Base-by-base conservation (phyloP, 53 echinoderm and acorn worm genomes). In the Paracentrotus lividus region DNA sequence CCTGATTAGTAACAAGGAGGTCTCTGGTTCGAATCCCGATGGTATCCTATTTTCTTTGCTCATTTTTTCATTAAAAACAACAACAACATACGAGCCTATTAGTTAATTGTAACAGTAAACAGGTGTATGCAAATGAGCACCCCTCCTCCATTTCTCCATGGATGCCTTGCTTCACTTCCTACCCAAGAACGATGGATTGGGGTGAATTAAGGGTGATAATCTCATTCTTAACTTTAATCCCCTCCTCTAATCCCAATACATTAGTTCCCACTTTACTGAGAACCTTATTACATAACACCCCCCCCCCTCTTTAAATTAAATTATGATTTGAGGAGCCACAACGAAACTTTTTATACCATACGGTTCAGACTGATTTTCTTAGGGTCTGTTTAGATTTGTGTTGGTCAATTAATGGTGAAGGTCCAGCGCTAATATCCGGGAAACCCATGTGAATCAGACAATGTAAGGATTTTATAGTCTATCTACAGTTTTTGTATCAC, bases 41-140 rank as follows among this genome's bases (percentile, higher is more conserved):
- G n/a, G n/a, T n/a, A n/a, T n/a, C n/a, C n/a, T n/a, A n/a, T n/a
- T n/a, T n/a, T n/a, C n/a, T n/a, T n/a, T n/a, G n/a, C n/a, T n/a
- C n/a, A n/a, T n/a, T n/a, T n/a, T n/a, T n/a, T n/a, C n/a, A n/a
- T n/a, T n/a, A n/a, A n/a, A n/a, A n/a, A n/a, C n/a, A n/a, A n/a
- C n/a, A n/a, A n/a, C n/a, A n/a, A n/a, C n/a, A n/a, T n/a, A n/a
- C n/a, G n/a, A 57, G 57, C 20, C 57, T 14, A 61, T 27, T 27
- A 27, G 8, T 61, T 8, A 27, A 64, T 64, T 31, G 27, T 72
- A 72, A 72, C 72, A 36, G 72, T 40, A 5, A 14, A 26, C 72
- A 72, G 72, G 72, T 72, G 40, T 72, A 72, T 72, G 18, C 72
- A 72, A 72, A 72, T 72, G 72, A 72, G 72, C 38, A 15, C 12